Evolutionary conservation across 2,113 vertebrate species (phyloP).

Genomic region (Chionodraco myersi): DNA sequence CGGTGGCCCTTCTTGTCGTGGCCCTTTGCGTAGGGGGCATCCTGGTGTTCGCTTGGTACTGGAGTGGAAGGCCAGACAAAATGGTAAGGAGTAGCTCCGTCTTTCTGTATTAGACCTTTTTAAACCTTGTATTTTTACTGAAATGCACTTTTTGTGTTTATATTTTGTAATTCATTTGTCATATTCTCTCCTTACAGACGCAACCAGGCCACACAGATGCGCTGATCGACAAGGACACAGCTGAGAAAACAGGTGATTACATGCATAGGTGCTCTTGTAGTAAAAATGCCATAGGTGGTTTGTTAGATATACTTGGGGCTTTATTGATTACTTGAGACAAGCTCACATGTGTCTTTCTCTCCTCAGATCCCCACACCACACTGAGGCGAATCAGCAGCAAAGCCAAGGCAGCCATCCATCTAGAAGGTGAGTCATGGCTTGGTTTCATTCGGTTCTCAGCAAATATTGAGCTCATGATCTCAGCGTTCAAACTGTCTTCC

Average conservation of each 20-base stretch:
- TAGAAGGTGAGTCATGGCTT: constrained; percentile 77
- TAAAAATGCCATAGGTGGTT: background rate
- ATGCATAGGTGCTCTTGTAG: background rate
- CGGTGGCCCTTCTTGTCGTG: constrained; percentile 22
- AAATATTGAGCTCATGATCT: constrained; percentile 37
- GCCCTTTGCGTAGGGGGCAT: constrained; percentile 56
- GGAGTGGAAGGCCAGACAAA: constrained; percentile 25
- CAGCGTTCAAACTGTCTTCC: background rate
- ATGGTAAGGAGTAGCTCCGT: constrained; percentile 46
- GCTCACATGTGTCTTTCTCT: constrained; percentile 34
- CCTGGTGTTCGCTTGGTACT: constrained; percentile 57
- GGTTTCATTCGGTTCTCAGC: background rate
- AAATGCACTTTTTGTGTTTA: background rate
- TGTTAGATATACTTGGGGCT: constrained; percentile 1
- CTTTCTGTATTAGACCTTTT: background rate
- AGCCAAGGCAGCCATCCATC: constrained; percentile 82
- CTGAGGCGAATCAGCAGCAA: constrained; percentile 70
- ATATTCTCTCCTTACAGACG: constrained; percentile 6
- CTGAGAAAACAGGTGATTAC: constrained; percentile 58
- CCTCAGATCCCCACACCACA: constrained; percentile 58
- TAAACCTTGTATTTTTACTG: background rate
- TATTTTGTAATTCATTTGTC: constrained; percentile 6
- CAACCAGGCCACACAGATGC: constrained; percentile 31
- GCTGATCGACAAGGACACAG: background rate
- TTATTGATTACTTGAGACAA: constrained; percentile 16